These are phyloP conservation scores for Drosophila subpulchrella DNA, from an alignment of 1,140 invertebrate genomes.

Conservation along the genomic window DNA sequence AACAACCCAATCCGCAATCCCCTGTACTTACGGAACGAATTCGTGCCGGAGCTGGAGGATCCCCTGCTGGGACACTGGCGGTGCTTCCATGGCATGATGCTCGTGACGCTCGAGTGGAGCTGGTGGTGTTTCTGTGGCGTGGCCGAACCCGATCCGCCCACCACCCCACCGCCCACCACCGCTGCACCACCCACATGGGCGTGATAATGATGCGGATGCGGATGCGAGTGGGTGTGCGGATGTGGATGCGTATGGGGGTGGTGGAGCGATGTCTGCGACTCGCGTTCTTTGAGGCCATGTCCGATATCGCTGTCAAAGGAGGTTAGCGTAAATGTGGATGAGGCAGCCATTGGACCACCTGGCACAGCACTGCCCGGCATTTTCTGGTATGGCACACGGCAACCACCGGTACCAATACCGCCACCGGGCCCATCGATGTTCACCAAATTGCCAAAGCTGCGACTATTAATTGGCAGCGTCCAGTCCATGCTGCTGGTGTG, in stretches of 20 bases:
- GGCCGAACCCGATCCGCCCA: slow-evolving; percentile 37
- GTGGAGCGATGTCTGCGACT: slow-evolving; percentile 60
- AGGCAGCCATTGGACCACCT: slow-evolving; percentile 33
- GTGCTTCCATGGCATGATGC: slow-evolving; percentile 84
- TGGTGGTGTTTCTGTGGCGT: slow-evolving; percentile 79
- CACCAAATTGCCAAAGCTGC: slow-evolving; percentile 79
- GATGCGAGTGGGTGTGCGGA: slow-evolving; percentile 51
- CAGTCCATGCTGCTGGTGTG: slow-evolving; percentile 76
- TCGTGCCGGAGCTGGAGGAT: slow-evolving; percentile 82
- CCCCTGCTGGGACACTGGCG: slow-evolving; percentile 82
- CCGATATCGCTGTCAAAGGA: slow-evolving; percentile 74
- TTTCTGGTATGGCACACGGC: slow-evolving; percentile 76
- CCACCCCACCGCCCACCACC: slow-evolving; percentile 9
- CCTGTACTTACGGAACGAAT: slow-evolving; percentile 81
- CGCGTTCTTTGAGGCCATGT: slow-evolving; percentile 75
- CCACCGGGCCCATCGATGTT: slow-evolving; percentile 63
- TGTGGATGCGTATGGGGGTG: slow-evolving; percentile 50
- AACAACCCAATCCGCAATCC: background rate
- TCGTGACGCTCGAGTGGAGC: slow-evolving; percentile 74
- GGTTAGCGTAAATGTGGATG: slow-evolving; percentile 72
- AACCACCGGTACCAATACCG: slow-evolving; percentile 22
- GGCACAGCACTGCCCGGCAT: slow-evolving; percentile 37
- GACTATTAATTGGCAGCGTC: slow-evolving; percentile 73
- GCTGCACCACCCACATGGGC: slow-evolving; percentile 51
- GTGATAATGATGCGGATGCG: slow-evolving; percentile 69